phyloP scores from a whole-genome alignment of 2,113 vertebrate species.

The Phodopus roborovskii region DNA sequence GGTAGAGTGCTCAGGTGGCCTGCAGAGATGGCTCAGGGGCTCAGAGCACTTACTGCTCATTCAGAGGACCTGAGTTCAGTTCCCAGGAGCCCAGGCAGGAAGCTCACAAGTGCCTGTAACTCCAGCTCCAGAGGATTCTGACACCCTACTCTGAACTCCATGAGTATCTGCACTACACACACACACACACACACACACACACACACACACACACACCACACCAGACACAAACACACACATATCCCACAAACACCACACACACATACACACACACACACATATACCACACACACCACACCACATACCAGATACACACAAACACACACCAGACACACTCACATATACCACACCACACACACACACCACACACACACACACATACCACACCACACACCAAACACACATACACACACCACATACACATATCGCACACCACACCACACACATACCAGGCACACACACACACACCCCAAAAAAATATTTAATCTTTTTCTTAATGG shows the following conservation, averaged over 20 bases:
- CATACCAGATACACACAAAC: background rate
- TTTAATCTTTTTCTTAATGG: background rate
- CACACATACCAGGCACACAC: background rate
- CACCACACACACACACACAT: background rate
- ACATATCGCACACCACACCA: background rate
- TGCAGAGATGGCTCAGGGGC: background rate
- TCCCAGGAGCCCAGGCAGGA: background rate
- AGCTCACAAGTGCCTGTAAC: background rate
- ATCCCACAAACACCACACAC: background rate
- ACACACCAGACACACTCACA: no score
- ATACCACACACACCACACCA: background rate
- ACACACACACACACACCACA: background rate
- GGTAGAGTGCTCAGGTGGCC: background rate
- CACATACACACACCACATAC: background rate
- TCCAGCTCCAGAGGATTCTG: background rate
- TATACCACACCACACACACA: background rate
- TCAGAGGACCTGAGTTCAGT: background rate
- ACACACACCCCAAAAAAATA: background rate
- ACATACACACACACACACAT: background rate
- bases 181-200: background rate
- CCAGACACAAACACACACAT: background rate
- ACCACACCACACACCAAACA: background rate
- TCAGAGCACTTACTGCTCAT: background rate
- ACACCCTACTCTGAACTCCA: background rate
- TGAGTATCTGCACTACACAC: background rate